Evolutionary conservation across 2,113 vertebrate genomes (phyloP), one percentile per base, ranked within the genome.

Genomic region (Pollimyrus isidori): DNA sequence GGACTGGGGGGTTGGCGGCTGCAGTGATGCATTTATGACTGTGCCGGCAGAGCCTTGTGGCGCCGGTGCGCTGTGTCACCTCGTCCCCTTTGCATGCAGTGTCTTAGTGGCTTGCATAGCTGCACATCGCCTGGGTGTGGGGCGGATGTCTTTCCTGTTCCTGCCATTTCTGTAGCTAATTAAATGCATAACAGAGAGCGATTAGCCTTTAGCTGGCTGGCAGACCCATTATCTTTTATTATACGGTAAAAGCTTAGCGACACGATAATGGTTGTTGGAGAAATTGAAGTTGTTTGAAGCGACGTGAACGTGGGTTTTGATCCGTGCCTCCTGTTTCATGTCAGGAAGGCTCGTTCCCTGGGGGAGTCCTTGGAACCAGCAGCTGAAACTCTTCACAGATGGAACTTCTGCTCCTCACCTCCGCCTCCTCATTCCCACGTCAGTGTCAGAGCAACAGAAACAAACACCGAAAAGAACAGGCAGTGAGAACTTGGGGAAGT

Each of bases 211-310:
- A 80, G 73, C 73, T 80, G 73, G 73, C 35, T 80, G 73, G 73
- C 73, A 80, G 73, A 19, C 73, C 73, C 73, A 80, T 80, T 80
- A 80, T 80, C 73, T 80, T 80, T 80, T 80, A 80, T 80, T 80
- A 80, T 80, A 80, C 35, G 35, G 73, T 80, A 80, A 80, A 80
- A 80, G 73, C 73, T 35, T 80, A 80, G 73, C 35, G 13, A 80
- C 73, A 42, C 35, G 35, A 80, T 80, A 80, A 80, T 80, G 73
- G 17, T 80, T 80, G 73, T 80, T 80, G 35, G 35, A 80, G 35
- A 80, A 80, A 80, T 80, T 80, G 73, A 80, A 80, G 73, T 42
- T 80, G 73, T 80, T 80, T 80, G 73, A 80, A 80, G 73, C 26
- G n/a, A 69, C 62, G 62, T 69, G 62, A 69, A 69, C 62, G 62